Percentiles rank a stretch among this genome's conserved stretches.
Conservation (phyloP, 2,113 vertebrate species). For the Myiopsitta monachus region DNA sequence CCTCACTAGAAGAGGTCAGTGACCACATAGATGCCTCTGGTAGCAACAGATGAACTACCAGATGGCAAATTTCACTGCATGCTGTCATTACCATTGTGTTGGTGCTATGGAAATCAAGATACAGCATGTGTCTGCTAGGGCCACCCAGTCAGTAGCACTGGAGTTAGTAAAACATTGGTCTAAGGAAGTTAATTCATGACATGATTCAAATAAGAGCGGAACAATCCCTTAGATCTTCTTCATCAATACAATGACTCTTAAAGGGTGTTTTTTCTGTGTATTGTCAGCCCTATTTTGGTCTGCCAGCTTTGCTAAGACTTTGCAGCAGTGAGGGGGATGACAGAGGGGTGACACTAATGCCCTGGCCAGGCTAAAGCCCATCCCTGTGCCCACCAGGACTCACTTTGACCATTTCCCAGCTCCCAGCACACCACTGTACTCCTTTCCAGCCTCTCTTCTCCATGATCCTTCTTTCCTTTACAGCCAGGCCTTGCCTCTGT, state of each 20-base stretch:
- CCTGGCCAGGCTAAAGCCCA: neutral
- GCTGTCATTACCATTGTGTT: neutral
- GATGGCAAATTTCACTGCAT: neutral
- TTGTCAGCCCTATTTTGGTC: neutral
- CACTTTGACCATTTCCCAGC: neutral
- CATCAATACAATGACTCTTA: neutral
- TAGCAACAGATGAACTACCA: neutral
- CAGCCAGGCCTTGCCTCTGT: neutral
- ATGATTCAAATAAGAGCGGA: neutral
- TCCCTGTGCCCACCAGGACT: neutral
- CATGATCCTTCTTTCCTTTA: neutral
- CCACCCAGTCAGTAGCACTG: neutral
- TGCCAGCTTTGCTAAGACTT: neutral
- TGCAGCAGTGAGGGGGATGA: neutral
- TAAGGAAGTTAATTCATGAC: neutral
- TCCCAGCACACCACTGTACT: neutral
- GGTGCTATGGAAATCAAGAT: neutral
- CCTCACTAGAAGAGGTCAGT: neutral
- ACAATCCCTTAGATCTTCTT: neutral
- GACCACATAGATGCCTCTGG: neutral
- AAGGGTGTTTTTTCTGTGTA: neutral
- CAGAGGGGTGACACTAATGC: neutral
- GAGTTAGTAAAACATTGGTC: neutral
- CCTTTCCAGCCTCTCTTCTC: neutral
- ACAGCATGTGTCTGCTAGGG: neutral